Evolutionary conservation across 2,113 vertebrate genomes (phyloP).

Genomic region (Tupaia chinensis): DNA sequence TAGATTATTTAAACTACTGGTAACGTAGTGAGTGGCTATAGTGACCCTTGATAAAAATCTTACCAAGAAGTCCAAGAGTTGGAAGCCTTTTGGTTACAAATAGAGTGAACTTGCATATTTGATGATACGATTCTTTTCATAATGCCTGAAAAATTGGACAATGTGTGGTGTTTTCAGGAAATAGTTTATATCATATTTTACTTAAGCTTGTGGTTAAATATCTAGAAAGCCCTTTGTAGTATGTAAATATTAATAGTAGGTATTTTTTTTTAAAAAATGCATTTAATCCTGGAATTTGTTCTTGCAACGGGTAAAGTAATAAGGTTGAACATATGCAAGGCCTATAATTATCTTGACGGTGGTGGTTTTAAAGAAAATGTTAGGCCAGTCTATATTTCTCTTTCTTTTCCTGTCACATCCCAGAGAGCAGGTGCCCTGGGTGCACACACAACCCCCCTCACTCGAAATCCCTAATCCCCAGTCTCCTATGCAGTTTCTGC

Average conservation of each 20-base stretch:
- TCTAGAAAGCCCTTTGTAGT: neutral
- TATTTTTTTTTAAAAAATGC: neutral
- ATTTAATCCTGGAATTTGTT: constrained; percentile 38
- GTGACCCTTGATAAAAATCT: neutral
- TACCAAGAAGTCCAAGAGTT: constrained; percentile 20
- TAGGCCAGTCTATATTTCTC: neutral
- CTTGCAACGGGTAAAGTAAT: neutral
- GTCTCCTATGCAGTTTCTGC: neutral
- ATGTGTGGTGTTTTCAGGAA: neutral
- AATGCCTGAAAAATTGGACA: constrained; percentile 1
- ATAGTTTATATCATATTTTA: constrained; percentile 7
- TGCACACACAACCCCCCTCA: rapidly evolving
- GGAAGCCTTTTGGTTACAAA: constrained; percentile 13
- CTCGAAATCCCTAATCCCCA: neutral
- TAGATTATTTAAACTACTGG: constrained; percentile 33
- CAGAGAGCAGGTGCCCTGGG: neutral
- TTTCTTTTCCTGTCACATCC: neutral
- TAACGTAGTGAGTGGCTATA: constrained; percentile 11
- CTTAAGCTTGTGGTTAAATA: constrained; percentile 2
- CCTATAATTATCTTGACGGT: constrained; percentile 5
- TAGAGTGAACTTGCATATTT: neutral
- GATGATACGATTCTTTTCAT: neutral
- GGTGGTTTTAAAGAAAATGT: constrained; percentile 63
- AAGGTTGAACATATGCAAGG: neutral
- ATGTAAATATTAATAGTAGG: constrained; percentile 11